Conservation (phyloP, 2,888 invertebrate species). For the Ophioninae sp. region DNA sequence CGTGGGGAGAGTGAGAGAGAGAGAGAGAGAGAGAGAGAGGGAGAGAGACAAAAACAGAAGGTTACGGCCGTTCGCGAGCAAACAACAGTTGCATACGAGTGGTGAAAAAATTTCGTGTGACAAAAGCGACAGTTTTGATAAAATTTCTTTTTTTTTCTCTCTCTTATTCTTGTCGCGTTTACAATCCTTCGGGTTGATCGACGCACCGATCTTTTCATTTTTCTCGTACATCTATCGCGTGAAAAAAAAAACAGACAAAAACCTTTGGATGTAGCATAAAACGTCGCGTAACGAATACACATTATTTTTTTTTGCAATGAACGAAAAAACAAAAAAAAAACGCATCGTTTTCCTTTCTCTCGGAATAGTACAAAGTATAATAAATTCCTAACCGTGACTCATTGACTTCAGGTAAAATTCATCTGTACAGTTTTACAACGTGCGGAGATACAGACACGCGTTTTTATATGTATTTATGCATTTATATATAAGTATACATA, state of each 20-base stretch:
- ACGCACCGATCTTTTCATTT: constrained; percentile 22
- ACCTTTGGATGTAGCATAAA: constrained; percentile 63
- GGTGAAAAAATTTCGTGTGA: too few species aligned
- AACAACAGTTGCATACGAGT: too few species aligned
- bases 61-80: too few species aligned
- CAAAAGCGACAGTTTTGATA: constrained; percentile 22
- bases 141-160: constrained; percentile 2
- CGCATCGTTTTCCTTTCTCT: constrained; percentile 42
- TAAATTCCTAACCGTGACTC: constrained; percentile 58
- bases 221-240: constrained; percentile 44
- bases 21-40: background rate
- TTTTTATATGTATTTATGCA: constrained; percentile 21
- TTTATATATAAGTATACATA: constrained; percentile 5
- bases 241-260: constrained; percentile 27
- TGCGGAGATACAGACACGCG: constrained; percentile 45
- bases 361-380: constrained; percentile 57
- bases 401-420: constrained; percentile 60
- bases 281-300: constrained; percentile 51
- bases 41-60: background rate
- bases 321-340: constrained; percentile 25
- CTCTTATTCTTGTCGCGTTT: background rate
- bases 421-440: constrained; percentile 62
- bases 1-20: constrained; percentile 26
- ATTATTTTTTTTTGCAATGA: constrained; percentile 56
- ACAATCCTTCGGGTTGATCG: constrained; percentile 29